A percentile compares a stretch with the other conserved stretches of the same genome.
These are phyloP conservation scores for Trachelus iudaicus DNA, from an alignment of 2,888 invertebrate genomes.

Conservation along the genomic window DNA sequence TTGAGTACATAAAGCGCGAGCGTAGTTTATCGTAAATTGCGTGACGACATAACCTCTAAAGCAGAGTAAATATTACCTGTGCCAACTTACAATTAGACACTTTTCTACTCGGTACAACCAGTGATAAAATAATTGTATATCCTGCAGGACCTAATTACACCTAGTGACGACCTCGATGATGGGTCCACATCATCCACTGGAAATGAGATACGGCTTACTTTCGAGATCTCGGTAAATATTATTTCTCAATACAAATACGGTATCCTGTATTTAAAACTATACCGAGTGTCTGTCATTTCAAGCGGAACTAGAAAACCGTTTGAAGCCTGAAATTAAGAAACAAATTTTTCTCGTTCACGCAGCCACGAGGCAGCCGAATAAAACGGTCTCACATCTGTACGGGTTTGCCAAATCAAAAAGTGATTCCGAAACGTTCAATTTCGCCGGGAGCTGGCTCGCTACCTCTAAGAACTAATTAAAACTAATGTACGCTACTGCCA, in stretches of 20 bases:
- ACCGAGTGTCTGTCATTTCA: not conserved
- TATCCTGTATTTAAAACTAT: not conserved
- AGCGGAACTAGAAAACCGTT: not conserved
- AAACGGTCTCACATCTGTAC: not conserved
- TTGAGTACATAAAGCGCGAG: not conserved
- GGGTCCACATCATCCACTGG: not conserved
- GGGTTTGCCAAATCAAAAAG: not conserved
- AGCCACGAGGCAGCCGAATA: not conserved
- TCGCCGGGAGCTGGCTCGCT: not conserved
- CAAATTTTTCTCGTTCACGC: not conserved
- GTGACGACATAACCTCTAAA: not conserved
- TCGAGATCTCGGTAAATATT: not conserved
- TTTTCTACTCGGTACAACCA: not conserved
- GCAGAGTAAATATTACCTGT: not conserved
- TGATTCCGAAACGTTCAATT: not conserved
- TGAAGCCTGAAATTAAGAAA: not conserved
- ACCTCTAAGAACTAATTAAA: conserved; percentile 37
- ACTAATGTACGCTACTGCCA: conserved; percentile 34
- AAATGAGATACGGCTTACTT: not conserved
- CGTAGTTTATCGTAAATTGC: not conserved
- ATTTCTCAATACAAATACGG: not conserved
- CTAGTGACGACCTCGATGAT: not conserved
- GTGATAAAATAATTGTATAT: not conserved
- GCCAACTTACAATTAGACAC: not conserved
- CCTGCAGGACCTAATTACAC: not conserved